These are phyloP conservation scores for Ypsolopha sequella DNA, from an alignment of 2,888 invertebrate species.

Conservation along the genomic window DNA sequence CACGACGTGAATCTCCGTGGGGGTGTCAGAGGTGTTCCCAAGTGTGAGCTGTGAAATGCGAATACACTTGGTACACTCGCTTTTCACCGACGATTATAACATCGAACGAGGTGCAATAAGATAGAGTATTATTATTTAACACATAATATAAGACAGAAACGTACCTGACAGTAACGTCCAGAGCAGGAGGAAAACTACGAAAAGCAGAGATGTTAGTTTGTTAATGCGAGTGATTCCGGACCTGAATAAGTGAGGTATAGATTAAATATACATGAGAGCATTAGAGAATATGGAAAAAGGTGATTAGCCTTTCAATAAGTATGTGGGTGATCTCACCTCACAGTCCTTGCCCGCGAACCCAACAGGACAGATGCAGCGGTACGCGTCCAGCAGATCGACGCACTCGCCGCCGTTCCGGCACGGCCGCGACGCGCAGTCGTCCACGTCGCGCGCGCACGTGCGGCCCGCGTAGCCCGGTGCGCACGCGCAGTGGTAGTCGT, in stretches of 20 bases:
- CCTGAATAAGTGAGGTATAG: constrained; percentile 6
- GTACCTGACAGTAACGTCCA: constrained; percentile 59
- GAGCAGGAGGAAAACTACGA: constrained; percentile 52
- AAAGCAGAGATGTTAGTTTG: constrained; percentile 55
- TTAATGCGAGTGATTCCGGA: constrained; percentile 28
- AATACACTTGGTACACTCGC: too few species aligned
- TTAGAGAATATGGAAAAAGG: background rate
- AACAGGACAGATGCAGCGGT: constrained; percentile 90
- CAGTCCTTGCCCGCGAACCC: constrained; percentile 90
- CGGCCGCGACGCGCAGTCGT: constrained; percentile 89
- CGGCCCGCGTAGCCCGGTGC: constrained; percentile 83
- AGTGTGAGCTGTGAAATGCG: too few species aligned
- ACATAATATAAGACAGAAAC: constrained; percentile 18
- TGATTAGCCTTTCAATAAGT: background rate
- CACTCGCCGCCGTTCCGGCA: constrained; percentile 94
- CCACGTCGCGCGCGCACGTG: constrained; percentile 87
- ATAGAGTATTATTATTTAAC: too few species aligned
- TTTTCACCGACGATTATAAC: too few species aligned
- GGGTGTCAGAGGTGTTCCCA: too few species aligned
- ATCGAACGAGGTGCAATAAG: too few species aligned
- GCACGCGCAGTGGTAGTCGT: constrained; percentile 93
- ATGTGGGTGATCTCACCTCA: constrained; percentile 72
- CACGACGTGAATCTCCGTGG: too few species aligned
- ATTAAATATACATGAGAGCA: background rate
- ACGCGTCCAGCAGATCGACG: constrained; percentile 86